Conservation (phyloP, 2,113 vertebrate genomes). For the Campylomormyrus tamandua region DNA sequence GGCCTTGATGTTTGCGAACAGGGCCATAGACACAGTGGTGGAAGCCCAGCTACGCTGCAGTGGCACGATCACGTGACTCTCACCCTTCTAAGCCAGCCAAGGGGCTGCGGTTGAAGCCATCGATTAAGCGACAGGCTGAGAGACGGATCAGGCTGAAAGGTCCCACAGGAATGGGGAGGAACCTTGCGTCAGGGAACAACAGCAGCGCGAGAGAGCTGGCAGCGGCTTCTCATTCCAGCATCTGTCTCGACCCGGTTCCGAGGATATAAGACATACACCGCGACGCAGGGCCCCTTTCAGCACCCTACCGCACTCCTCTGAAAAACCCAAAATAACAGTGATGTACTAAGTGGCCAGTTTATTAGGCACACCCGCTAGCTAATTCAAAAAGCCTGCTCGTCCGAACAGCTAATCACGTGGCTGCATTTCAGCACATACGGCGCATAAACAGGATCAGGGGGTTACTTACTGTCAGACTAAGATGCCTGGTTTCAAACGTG, state of each 20-base stretch:
- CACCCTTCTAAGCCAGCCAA: neutral
- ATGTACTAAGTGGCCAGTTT: neutral
- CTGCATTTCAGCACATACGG: neutral
- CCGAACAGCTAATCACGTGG: neutral
- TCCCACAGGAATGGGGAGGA: neutral
- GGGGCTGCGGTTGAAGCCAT: neutral
- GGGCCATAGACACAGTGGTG: neutral
- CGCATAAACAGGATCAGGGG: neutral
- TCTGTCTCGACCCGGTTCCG: neutral
- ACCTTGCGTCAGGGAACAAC: neutral
- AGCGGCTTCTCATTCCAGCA: neutral
- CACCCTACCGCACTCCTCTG: neutral
- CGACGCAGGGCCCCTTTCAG: neutral
- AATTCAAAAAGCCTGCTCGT: neutral
- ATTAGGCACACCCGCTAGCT: neutral
- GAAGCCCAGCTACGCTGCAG: neutral
- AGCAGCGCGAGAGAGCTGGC: neutral
- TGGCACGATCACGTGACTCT: neutral
- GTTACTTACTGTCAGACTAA: neutral
- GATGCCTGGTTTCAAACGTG: neutral
- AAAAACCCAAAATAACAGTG: neutral
- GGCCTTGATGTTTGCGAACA: neutral
- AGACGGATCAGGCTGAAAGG: neutral
- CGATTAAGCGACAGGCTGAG: slow-evolving; percentile 10
- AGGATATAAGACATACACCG: neutral